Base-by-base conservation (phyloP, 2,888 invertebrate species). In the Dyspetes luteomarginatus region DNA sequence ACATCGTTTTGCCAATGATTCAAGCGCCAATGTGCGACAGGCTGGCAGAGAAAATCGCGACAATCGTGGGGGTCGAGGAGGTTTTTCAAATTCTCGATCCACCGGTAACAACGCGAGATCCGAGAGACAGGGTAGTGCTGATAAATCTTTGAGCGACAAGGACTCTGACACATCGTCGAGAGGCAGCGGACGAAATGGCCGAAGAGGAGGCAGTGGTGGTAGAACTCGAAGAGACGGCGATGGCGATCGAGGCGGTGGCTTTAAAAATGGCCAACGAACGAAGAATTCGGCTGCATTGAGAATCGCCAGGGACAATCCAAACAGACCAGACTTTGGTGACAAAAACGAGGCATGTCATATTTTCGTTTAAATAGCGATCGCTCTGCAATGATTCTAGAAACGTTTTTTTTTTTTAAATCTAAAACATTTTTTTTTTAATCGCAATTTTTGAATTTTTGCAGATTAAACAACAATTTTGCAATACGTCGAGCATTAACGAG, bases 91-190 rank as follows among this genome's bases (percentile, higher is more conserved):
- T 24, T 17, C 50, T 3, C 72, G 71, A n/a, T 68, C 50, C 45
- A n/a, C 52, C 22, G 75, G 74, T 2, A 82, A 82, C 28, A 85
- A 80, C 55, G 48, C 77, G 4, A 87, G 85, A 71, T 74, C 75
- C 1, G 86, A 86, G 50, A 76, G 86, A 36, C 85, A 81, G 9
- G 83, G 81, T 48, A 68, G 64, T n/a, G 76, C 74, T 3, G 89
- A 90, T 0, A 90, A 87, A 83, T 73, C 77, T 19, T 84, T 80
- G 75, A 91, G 86, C 15, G 89, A 91, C 43, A 90, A 86, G 65
- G 89, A 90, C 58, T 90, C 89, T 0, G 89, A 89, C 75, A 85
- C 86, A 9, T 89, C 88, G 0, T 87, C 85, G 2, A 85, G 78
- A 74, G 76, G 86, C 26, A 87, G 87, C 43, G 82, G 84, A 4